Base-by-base conservation (phyloP, 2,797 vertebrate species). In the Melanitta fusca region DNA sequence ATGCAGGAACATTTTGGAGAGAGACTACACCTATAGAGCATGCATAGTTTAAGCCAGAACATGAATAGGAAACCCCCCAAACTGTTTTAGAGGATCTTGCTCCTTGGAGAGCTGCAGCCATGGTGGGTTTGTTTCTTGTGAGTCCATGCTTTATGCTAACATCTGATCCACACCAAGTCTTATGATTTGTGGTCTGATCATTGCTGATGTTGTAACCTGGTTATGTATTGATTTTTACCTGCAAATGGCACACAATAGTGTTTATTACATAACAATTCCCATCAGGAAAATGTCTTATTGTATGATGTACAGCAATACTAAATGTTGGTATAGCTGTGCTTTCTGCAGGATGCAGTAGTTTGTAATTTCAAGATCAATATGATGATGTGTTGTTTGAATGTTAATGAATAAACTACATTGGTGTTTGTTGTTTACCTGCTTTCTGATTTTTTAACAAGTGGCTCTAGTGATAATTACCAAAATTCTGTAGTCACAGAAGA, bases 381-480 rank as follows among this genome's bases (percentile, higher is more conserved):
- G 80, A 89, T 96, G 95, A 93, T 81, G 64, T 74, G 49, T n/a
- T 91, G 96, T 97, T 75, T 91, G 93, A 95, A 97, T 97, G 96
- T 95, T 96, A 97, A 97, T 96, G 94, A 97, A 96, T 95, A 97
- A 96, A 95, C 91, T 30, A 56, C 82, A 4, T 66, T 87, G 84
- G 47, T 94, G 87, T 96, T 97, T 97, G 96, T 94, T 97, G 93
- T 97, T 97, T 97, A 97, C 96, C 95, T 97, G 91, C 93, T 94
- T 98, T 97, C 96, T 97, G 95, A 95, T 97, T 97, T 96, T 97
- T 96, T 97, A 97, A 96, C 94, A 91, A 93, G 95, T 95, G 95
- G 87, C 88, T 95, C 78, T 94, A 91, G 95, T 93, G 95, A 96
- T 98, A 96, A 98, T 98, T 97, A 97, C 85, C 22, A 30, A 96